These are phyloP conservation scores for Alosa alosa DNA, from an alignment of 2,113 vertebrate species.

Conservation along the genomic window DNA sequence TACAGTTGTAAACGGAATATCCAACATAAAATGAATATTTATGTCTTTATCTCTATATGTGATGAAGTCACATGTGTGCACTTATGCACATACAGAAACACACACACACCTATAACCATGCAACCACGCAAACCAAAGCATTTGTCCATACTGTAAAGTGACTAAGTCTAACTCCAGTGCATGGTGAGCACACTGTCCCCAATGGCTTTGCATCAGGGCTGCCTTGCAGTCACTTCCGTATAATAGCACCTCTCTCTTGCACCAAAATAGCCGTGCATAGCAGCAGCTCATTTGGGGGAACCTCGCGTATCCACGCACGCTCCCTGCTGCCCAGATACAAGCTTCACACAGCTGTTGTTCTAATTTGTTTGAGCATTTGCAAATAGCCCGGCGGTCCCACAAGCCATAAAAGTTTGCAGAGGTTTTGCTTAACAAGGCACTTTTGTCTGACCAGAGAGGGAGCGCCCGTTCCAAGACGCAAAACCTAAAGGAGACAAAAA, in stretches of 20 bases:
- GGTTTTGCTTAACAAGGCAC: conserved; percentile 55
- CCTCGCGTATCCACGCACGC: background rate
- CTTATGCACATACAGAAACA: no score
- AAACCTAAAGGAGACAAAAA: conserved; percentile 40
- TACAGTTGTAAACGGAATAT: background rate
- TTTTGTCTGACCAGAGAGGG: conserved; percentile 46
- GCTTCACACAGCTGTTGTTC: conserved; percentile 49
- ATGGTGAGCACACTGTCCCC: background rate
- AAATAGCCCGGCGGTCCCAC: conserved; percentile 42
- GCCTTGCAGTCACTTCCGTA: background rate
- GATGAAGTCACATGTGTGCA: background rate
- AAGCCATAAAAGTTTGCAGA: conserved; percentile 51
- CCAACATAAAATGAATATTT: background rate
- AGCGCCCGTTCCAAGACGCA: conserved; percentile 54
- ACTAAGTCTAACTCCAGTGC: background rate
- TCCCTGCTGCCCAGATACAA: conserved; percentile 16
- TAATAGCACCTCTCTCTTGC: background rate
- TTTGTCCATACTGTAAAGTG: background rate
- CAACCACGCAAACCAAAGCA: background rate
- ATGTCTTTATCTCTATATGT: background rate
- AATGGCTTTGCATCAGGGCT: background rate
- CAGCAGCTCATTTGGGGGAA: background rate
- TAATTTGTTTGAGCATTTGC: conserved; percentile 53
- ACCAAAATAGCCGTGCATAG: background rate
- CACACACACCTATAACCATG: background rate